phyloP scores from a whole-genome alignment of 2,797 vertebrate species.

The Epinephelus malabaricus region DNA sequence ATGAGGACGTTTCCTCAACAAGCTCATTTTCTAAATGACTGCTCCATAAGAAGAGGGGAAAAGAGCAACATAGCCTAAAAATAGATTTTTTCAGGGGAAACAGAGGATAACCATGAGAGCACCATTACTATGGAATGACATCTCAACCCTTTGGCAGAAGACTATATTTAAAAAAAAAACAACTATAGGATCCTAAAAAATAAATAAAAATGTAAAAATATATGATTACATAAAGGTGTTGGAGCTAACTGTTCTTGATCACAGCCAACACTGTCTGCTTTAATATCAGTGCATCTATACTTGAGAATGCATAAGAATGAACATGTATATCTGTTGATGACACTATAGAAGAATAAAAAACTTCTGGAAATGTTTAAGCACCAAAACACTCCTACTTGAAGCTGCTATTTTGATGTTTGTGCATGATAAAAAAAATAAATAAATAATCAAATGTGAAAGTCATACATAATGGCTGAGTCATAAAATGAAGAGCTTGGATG shows the following conservation, averaged over 20 bases:
- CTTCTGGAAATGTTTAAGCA: neutral
- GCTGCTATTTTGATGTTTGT: constrained; percentile 40
- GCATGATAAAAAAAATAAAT: neutral
- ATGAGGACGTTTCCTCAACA: too few relatives aligned
- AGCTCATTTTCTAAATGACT: too few relatives aligned
- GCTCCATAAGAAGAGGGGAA: too few relatives aligned
- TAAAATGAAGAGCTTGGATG: constrained; percentile 36
- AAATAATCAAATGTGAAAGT: constrained; percentile 14
- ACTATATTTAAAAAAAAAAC: too few relatives aligned
- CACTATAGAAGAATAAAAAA: neutral
- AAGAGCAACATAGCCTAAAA: too few relatives aligned
- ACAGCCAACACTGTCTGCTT: neutral
- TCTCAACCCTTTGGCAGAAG: too few relatives aligned
- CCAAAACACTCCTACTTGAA: constrained; percentile 23
- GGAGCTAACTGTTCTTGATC: neutral
- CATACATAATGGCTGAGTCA: constrained; percentile 66
- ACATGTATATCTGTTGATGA: neutral
- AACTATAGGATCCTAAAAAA: too few relatives aligned
- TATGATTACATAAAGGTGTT: neutral
- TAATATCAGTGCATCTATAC: neutral
- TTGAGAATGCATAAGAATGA: neutral
- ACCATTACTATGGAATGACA: too few relatives aligned
- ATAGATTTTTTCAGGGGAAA: too few relatives aligned
- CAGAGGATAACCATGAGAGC: too few relatives aligned
- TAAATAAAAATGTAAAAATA: neutral